Evolutionary conservation across 2,888 invertebrate species (phyloP).

Genomic region (Ormia ochracea): DNA sequence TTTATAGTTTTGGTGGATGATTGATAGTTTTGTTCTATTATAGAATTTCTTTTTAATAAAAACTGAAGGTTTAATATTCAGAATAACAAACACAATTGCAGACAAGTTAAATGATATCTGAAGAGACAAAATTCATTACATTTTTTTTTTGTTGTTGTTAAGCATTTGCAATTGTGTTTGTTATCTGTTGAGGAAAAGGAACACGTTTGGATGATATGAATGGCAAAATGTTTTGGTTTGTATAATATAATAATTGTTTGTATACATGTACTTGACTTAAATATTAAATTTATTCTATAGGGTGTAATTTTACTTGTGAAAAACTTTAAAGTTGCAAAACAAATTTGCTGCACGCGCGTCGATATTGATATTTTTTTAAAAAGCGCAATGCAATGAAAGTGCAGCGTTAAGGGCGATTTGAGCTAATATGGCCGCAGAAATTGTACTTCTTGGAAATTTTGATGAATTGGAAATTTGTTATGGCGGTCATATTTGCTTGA

Average conservation of each 20-base stretch:
- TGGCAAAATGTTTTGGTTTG: background rate
- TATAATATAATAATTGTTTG: background rate
- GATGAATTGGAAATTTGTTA: too few relatives aligned
- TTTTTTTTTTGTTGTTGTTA: background rate
- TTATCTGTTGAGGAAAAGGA: background rate
- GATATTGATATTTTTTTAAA: too few relatives aligned
- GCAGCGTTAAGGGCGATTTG: too few relatives aligned
- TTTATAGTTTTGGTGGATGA: background rate
- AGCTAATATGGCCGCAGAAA: too few relatives aligned
- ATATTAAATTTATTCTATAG: background rate
- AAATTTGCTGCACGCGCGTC: background rate
- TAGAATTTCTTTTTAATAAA: background rate
- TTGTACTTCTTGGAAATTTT: too few relatives aligned
- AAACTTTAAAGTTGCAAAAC: background rate
- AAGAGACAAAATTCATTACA: background rate
- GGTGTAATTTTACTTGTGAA: background rate
- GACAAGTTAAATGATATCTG: too few relatives aligned
- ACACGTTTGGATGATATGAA: background rate
- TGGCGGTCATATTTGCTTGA: too few relatives aligned
- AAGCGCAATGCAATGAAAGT: too few relatives aligned
- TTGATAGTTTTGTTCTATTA: background rate
- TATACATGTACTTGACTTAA: conserved; percentile 9
- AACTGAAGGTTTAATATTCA: background rate
- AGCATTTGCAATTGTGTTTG: conserved; percentile 7
- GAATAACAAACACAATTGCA: background rate